Percentiles rank a stretch among this genome's conserved stretches.
phyloP scores from a whole-genome alignment of 2,113 vertebrate genomes.

The Scytalopus superciliaris region DNA sequence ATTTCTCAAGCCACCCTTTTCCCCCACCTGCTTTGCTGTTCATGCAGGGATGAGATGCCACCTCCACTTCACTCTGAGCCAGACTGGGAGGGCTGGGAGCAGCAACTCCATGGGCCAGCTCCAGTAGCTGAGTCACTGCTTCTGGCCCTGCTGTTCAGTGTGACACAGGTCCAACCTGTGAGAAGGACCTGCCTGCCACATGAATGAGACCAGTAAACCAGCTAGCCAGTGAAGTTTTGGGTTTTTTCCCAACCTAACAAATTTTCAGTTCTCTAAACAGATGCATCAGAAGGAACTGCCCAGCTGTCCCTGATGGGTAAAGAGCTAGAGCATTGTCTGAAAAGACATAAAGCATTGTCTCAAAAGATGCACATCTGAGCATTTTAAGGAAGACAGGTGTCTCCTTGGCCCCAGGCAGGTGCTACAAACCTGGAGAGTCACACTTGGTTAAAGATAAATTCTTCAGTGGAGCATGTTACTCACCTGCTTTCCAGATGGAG shows the following conservation, averaged over 20 bases:
- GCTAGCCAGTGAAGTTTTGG: not conserved
- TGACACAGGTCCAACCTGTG: too few relatives aligned
- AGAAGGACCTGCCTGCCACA: not conserved
- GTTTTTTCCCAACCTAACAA: not conserved
- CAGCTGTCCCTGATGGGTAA: not conserved
- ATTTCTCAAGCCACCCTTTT: not conserved
- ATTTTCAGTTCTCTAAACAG: not conserved
- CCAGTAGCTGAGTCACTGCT: not conserved
- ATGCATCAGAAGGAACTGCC: not conserved
- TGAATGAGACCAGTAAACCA: not conserved
- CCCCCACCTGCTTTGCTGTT: too few relatives aligned
- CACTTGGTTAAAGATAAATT: too few relatives aligned
- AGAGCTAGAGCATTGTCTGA: not conserved
- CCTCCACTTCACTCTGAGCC: not conserved
- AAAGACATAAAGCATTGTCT: not conserved
- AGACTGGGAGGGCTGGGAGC: too few relatives aligned
- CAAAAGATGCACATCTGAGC: not conserved
- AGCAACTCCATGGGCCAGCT: not conserved
- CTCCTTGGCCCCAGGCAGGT: not conserved
- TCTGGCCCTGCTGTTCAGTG: not conserved
- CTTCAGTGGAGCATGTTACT: not conserved
- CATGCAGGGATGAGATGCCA: rapidly evolving
- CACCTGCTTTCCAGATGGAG: not conserved
- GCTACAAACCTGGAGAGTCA: not conserved
- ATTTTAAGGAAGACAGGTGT: not conserved